phyloP scores from a whole-genome alignment of 2,113 vertebrate genomes.

The Tupaia tana region DNA sequence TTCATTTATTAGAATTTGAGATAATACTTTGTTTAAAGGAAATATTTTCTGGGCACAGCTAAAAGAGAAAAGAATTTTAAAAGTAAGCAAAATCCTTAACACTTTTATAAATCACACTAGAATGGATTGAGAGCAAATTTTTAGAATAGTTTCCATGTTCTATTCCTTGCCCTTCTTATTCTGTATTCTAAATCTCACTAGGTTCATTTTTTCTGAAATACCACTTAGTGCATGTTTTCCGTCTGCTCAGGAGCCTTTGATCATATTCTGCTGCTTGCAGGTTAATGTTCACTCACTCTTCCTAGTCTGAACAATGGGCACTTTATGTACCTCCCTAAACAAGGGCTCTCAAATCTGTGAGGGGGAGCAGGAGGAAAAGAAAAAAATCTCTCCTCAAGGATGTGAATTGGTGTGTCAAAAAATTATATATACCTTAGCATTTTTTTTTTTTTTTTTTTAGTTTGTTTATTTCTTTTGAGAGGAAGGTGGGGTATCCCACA shows the following conservation, averaged over 20 bases:
- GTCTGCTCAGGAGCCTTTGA: constrained; percentile 40
- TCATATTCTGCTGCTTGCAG: background rate
- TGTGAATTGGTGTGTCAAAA: background rate
- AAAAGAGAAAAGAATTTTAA: background rate
- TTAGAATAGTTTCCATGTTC: background rate
- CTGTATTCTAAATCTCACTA: background rate
- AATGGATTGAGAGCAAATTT: background rate
- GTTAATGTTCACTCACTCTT: background rate
- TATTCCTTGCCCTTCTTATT: background rate
- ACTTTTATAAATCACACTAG: background rate
- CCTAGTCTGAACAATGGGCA: background rate
- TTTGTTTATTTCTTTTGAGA: too few species aligned
- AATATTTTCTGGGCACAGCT: background rate
- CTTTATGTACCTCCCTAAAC: background rate
- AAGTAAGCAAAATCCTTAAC: background rate
- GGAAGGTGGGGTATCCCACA: too few species aligned
- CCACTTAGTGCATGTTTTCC: background rate
- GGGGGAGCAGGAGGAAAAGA: background rate
- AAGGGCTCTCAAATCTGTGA: background rate
- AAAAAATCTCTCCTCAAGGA: background rate
- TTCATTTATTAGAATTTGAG: background rate
- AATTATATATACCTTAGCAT: background rate
- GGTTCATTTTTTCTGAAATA: constrained; percentile 45
- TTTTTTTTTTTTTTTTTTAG: background rate
- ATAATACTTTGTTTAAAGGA: background rate